Conservation (phyloP, 2,888 invertebrate genomes). For the Electrophaes corylata region DNA sequence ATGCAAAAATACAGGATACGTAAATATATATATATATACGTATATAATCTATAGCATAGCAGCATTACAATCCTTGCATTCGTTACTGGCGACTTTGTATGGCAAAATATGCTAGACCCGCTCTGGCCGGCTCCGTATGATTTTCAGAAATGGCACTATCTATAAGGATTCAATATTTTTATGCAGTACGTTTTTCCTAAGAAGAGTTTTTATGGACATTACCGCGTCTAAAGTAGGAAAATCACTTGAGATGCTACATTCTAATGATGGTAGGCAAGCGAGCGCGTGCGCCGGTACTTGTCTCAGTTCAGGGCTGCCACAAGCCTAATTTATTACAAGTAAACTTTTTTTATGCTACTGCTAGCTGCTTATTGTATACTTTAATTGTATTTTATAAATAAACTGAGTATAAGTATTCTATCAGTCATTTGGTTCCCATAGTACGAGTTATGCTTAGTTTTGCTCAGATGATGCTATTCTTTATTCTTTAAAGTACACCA, state of each 20-base stretch:
- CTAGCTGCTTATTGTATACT: too few species aligned
- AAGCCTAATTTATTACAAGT: not conserved
- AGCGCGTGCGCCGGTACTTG: constrained; percentile 80
- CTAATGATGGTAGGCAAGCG: constrained; percentile 75
- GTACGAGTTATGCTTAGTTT: too few species aligned
- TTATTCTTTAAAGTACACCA: too few species aligned
- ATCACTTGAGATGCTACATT: constrained; percentile 80
- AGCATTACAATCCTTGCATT: constrained; percentile 81
- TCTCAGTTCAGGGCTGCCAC: constrained; percentile 55
- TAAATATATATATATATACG: constrained; percentile 58
- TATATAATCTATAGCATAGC: too few species aligned
- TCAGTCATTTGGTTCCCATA: too few species aligned
- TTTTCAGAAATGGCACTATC: constrained; percentile 81
- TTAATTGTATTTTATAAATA: too few species aligned
- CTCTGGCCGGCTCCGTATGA: constrained; percentile 79
- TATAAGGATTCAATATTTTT: constrained; percentile 83
- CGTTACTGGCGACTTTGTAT: constrained; percentile 73
- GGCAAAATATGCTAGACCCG: constrained; percentile 80
- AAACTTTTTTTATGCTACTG: too few species aligned
- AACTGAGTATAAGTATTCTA: too few species aligned
- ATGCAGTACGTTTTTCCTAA: constrained; percentile 77
- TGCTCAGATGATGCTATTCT: too few species aligned
- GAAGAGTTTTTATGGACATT: constrained; percentile 77
- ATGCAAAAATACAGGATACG: constrained; percentile 53
- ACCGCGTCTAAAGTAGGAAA: constrained; percentile 82